Percentiles rank a stretch among this genome's conserved stretches.
phyloP scores from a whole-genome alignment of 1,140 invertebrate species.

The Zeugodacus cucurbitae region DNA sequence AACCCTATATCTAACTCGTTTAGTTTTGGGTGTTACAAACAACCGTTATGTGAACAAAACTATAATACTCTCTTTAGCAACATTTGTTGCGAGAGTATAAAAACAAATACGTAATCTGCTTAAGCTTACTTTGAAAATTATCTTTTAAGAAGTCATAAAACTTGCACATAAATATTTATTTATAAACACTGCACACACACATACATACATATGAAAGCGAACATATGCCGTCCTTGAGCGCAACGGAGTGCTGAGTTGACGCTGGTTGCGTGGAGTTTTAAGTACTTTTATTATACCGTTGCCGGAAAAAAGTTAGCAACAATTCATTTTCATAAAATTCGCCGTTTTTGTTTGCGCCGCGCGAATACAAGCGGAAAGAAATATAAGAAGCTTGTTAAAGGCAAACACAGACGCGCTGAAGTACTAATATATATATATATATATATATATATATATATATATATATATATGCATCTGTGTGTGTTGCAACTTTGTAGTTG shows the following conservation, averaged over 20 bases:
- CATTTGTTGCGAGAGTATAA: too few species aligned
- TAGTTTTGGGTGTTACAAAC: too few species aligned
- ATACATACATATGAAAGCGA: not conserved
- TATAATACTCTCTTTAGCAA: too few species aligned
- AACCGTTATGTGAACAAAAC: too few species aligned
- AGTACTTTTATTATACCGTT: not conserved
- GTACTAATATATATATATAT: too few species aligned
- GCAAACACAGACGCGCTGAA: slow-evolving; percentile 11
- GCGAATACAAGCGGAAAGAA: slow-evolving; percentile 19
- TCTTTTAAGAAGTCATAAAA: not conserved
- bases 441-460: too few species aligned
- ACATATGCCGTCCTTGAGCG: not conserved
- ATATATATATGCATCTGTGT: not conserved
- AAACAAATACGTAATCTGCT: not conserved
- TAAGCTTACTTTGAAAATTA: not conserved
- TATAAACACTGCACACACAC: not conserved
- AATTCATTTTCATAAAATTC: slow-evolving; percentile 31
- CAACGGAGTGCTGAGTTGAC: too few species aligned
- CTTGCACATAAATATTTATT: slow-evolving; percentile 10
- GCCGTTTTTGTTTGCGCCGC: not conserved
- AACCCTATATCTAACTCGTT: too few species aligned
- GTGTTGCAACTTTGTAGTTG: not conserved
- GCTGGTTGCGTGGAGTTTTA: not conserved
- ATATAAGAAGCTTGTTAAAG: slow-evolving; percentile 30
- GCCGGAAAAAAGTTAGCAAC: slow-evolving; percentile 11